Evolutionary conservation across 1,140 invertebrate genomes (phyloP).

Genomic region (Reticulitermes speratus): DNA sequence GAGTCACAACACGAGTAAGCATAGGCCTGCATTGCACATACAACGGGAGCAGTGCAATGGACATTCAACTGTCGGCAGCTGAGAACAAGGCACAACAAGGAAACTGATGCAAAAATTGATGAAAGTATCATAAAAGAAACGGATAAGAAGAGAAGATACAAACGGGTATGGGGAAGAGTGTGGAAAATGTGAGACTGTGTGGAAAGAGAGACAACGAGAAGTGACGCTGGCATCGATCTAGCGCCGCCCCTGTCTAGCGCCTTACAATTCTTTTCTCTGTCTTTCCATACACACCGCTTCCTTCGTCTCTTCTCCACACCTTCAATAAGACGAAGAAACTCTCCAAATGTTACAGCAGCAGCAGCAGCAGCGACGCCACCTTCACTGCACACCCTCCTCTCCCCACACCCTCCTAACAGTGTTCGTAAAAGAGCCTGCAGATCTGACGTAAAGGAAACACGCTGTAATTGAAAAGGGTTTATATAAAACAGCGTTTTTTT

Average conservation of each 20-base stretch:
- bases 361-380: background rate
- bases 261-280: background rate
- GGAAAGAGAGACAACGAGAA: background rate
- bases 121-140: background rate
- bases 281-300: background rate
- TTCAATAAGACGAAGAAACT: background rate
- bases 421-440: background rate
- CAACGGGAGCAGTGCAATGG: background rate
- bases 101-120: background rate
- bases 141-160: slow-evolving; percentile 1
- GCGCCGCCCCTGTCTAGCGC: background rate
- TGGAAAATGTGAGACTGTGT: background rate
- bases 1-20: too few relatives aligned
- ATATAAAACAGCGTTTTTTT: background rate
- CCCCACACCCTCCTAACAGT: background rate
- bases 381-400: background rate
- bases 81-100: background rate
- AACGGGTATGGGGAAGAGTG: background rate
- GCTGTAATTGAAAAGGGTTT: slow-evolving; percentile 16
- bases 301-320: background rate
- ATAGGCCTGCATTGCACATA: background rate
- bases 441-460: background rate
- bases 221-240: background rate
- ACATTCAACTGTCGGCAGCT: background rate
- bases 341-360: slow-evolving; percentile 26